Evolutionary conservation across 1,140 invertebrate species (phyloP).

Genomic region (Pomacea maculata): DNA sequence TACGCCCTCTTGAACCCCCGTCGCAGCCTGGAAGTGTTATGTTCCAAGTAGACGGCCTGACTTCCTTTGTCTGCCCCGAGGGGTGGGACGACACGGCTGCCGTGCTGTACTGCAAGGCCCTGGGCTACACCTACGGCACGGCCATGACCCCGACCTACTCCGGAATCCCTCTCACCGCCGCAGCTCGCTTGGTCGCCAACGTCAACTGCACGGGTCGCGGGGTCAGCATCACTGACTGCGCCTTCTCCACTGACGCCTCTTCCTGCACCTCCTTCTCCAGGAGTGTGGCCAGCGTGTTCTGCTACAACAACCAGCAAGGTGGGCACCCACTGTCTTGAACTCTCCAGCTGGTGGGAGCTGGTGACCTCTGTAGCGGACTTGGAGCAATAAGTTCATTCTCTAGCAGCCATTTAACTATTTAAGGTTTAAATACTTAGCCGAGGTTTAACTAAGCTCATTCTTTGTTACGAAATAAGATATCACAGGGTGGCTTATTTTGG

Average conservation of each 20-base stretch:
- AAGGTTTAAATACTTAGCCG: no score
- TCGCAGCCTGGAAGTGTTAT: not conserved
- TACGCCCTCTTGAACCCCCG: no score
- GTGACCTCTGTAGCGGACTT: no score
- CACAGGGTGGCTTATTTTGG: no score
- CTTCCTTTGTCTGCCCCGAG: conserved; percentile 75
- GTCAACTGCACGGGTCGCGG: conserved; percentile 77
- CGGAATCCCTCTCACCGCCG: not conserved
- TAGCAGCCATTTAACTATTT: no score
- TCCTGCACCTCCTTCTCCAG: not conserved
- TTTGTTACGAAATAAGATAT: no score
- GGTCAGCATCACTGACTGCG: conserved; percentile 73
- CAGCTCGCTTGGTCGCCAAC: conserved; percentile 72
- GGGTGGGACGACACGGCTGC: conserved; percentile 75
- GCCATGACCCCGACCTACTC: not conserved
- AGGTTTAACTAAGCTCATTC: no score
- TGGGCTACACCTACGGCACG: conserved; percentile 67
- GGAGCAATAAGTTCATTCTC: no score
- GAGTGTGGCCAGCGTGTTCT: conserved; percentile 14
- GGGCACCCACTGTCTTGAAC: not conserved
- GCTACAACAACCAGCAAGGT: conserved; percentile 13
- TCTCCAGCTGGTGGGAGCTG: no score
- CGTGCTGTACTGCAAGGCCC: conserved; percentile 74
- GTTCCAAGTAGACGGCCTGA: conserved; percentile 68
- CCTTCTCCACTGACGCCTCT: conserved; percentile 34